Evolutionary conservation across 2,797 vertebrate genomes (phyloP).

Genomic region (Enteromius viviparus): DNA sequence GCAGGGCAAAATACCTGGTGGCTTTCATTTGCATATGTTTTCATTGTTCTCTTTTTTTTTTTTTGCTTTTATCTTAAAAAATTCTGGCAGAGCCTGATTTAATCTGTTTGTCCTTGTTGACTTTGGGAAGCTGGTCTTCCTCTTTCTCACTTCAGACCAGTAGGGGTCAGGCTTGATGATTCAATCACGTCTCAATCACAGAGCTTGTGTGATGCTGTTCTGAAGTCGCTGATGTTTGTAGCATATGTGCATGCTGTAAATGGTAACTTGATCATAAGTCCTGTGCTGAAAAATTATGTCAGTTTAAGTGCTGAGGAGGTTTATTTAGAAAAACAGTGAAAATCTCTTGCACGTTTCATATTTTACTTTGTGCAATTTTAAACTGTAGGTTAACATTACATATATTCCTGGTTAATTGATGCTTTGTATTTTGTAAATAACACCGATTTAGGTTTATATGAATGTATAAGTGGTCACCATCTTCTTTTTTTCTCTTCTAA

Average conservation of each 20-base stretch:
- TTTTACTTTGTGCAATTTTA: too few relatives aligned
- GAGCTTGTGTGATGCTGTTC: background rate
- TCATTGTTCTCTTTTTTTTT: conserved; percentile 64
- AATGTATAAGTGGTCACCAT: background rate
- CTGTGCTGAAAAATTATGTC: background rate
- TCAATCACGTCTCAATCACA: conserved; percentile 43
- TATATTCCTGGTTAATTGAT: background rate
- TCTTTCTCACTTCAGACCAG: conserved; percentile 63
- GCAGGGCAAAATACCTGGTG: conserved; percentile 69
- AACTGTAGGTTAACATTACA: background rate
- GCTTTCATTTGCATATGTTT: conserved; percentile 75
- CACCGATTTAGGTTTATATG: background rate
- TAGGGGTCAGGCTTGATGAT: conserved; percentile 74
- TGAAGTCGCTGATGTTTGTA: background rate
- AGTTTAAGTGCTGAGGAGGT: background rate
- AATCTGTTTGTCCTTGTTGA: conserved; percentile 71
- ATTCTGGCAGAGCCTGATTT: conserved; percentile 74
- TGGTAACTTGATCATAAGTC: background rate
- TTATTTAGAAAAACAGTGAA: background rate
- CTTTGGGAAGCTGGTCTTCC: conserved; percentile 53
- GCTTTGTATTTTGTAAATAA: background rate
- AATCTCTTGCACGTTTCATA: background rate
- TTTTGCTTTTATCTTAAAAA: conserved; percentile 67
- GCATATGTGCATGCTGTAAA: background rate
- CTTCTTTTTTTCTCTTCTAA: background rate